A percentile compares a stretch with the other conserved stretches of the same genome.
phyloP scores from a whole-genome alignment of 1,140 invertebrate species.

The Apis dorsata region DNA sequence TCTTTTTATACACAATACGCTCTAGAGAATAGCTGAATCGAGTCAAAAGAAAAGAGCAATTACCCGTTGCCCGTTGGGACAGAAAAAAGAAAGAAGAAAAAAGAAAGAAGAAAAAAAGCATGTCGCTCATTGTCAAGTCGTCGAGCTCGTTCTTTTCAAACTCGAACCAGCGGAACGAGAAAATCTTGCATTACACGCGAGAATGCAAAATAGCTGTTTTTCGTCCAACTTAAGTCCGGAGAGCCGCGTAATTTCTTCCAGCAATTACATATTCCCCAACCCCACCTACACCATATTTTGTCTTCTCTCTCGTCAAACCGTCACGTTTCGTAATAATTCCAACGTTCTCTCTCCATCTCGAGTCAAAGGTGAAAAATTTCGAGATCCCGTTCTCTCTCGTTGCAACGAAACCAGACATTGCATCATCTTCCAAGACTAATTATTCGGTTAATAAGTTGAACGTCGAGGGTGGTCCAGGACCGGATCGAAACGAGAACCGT shows the following conservation, averaged over 20 bases:
- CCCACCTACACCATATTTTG: too few species aligned
- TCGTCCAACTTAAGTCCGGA: background rate
- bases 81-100: background rate
- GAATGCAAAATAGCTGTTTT: slow-evolving; percentile 13
- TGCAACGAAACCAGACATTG: background rate
- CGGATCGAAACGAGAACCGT: background rate
- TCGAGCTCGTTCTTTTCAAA: background rate
- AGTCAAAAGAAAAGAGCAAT: slow-evolving; percentile 2
- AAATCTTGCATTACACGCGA: background rate
- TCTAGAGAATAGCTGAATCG: too few species aligned
- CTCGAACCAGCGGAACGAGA: background rate
- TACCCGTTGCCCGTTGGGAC: slow-evolving; percentile 1
- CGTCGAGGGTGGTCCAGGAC: slow-evolving; percentile 4
- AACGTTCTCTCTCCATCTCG: background rate
- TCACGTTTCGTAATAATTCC: background rate
- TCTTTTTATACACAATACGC: background rate
- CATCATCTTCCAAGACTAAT: background rate
- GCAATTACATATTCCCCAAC: background rate
- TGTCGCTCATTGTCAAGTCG: slow-evolving; percentile 7
- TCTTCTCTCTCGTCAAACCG: background rate
- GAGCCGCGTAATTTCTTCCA: background rate
- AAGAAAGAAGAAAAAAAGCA: background rate
- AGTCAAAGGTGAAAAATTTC: slow-evolving; percentile 8
- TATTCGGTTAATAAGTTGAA: background rate
- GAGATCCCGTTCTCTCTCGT: background rate